Evolutionary conservation across 2,888 invertebrate species (phyloP), one percentile per base, ranked within the genome.

Genomic region (Odontomyia ornata): DNA sequence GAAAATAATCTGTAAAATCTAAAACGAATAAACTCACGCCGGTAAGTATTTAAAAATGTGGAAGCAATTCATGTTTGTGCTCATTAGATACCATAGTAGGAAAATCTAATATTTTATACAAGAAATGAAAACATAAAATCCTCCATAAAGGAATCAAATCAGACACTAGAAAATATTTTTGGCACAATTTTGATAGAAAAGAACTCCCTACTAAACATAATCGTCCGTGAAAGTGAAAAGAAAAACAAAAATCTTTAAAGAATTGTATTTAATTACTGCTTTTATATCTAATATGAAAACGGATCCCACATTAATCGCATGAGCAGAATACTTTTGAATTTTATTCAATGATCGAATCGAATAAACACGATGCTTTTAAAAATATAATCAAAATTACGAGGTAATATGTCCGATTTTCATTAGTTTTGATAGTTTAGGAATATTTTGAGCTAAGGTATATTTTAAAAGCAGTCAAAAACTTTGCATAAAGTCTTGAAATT

Each of bases 141-240:
- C 13, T n/a, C 43, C 36, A 1, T 5, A 13, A 27, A 28, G n/a
- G 9, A 9, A 72, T 28, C 15, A n/a, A 72, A n/a, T n/a, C 11
- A 18, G 1, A 43, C 36, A 4, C 4, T 52, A 52, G 15, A 30
- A 30, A 23, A 30, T 72, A 72, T 72, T 72, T 72, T 72, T 72
- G 72, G 56, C 72, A 72, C 56, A 30, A 72, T 72, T 72, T 72
- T 56, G 57, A 72, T 30, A 57, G 46, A 27, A 52, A 72, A 9
- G 23, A 11, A 47, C 36, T 9, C 36, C 36, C 36, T 36, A 36
- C 3, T 36, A 36, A 5, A 9, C 36, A 36, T 36, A 36, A 9
- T 36, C 36, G 9, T 9, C 9, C 9, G 36, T 9, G 9, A 36
- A 36, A 36, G 9, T 36, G 3, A 9, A 36, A 36, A 36, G 9